Conservation (phyloP, 2,888 invertebrate species). For the Ophioninae sp. region DNA sequence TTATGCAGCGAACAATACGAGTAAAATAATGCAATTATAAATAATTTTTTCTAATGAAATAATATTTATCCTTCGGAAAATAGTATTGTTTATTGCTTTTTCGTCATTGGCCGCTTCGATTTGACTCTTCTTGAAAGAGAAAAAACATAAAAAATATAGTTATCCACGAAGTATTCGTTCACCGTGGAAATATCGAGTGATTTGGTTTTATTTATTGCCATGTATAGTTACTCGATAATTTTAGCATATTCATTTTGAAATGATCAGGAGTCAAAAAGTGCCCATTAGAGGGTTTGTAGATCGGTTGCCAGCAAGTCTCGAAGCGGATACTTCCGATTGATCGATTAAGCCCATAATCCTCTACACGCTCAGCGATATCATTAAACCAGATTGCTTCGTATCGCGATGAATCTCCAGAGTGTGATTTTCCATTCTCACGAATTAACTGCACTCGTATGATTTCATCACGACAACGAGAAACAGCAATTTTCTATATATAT, state of each 20-base stretch:
- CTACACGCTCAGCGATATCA: conserved; percentile 53
- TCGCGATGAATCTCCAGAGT: conserved; percentile 19
- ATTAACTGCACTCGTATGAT: conserved; percentile 18
- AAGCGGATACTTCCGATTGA: conserved; percentile 56
- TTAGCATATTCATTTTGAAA: neutral
- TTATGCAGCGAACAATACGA: too few relatives aligned
- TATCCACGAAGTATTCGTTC: neutral
- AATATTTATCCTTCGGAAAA: neutral
- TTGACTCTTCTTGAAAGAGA: neutral
- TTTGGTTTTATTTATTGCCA: neutral
- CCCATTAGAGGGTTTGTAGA: neutral
- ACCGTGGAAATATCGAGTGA: neutral
- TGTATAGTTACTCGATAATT: neutral
- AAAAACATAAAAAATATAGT: neutral
- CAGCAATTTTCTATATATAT: neutral
- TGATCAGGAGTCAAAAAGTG: neutral
- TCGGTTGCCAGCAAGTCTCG: conserved; percentile 49
- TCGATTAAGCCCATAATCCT: conserved; percentile 61
- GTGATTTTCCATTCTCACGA: conserved; percentile 29
- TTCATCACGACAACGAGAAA: conserved; percentile 23
- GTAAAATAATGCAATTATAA: too few relatives aligned
- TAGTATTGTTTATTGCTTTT: neutral
- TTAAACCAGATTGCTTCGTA: conserved; percentile 45
- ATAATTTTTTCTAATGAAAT: neutral
- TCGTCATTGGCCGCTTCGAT: neutral